Percentiles rank a stretch among this genome's conserved stretches.
These are phyloP conservation scores for Brachionus asplanchnoidis DNA, from an alignment of 1,140 invertebrate genomes.

Conservation along the genomic window DNA sequence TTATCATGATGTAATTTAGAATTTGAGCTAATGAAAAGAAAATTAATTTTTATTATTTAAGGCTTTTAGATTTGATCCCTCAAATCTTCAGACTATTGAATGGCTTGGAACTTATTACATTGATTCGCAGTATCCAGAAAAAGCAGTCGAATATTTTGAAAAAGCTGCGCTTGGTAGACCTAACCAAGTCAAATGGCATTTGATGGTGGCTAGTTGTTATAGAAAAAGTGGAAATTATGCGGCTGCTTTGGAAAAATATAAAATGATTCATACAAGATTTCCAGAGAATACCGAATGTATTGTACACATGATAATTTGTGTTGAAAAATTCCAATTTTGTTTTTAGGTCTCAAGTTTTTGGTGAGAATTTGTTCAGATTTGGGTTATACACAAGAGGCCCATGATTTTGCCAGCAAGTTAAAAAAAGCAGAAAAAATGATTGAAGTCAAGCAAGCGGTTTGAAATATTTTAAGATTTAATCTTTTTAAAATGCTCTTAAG, in stretches of 20 bases:
- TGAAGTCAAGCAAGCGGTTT: constrained; percentile 62
- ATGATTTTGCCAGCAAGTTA: constrained; percentile 72
- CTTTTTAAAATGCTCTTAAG: constrained; percentile 43
- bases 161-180: constrained; percentile 76
- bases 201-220: constrained; percentile 77
- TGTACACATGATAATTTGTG: constrained; percentile 42
- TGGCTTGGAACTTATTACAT: constrained; percentile 83
- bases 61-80: constrained; percentile 81
- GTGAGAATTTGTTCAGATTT: constrained; percentile 75
- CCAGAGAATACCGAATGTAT: constrained; percentile 78
- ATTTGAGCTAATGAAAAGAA: constrained; percentile 43
- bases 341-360: constrained; percentile 69
- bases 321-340: neutral
- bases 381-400: constrained; percentile 69
- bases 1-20: constrained; percentile 70
- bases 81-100: constrained; percentile 79
- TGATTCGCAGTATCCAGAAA: constrained; percentile 80
- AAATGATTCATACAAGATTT: constrained; percentile 70
- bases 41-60: constrained; percentile 52
- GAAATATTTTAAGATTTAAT: constrained; percentile 46
- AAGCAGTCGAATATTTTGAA: constrained; percentile 80
- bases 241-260: constrained; percentile 73
- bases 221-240: constrained; percentile 76
- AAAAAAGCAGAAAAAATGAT: constrained; percentile 75
- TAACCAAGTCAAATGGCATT: constrained; percentile 73